phyloP scores from a whole-genome alignment of 2,797 vertebrate genomes.

The Zalophus californianus region DNA sequence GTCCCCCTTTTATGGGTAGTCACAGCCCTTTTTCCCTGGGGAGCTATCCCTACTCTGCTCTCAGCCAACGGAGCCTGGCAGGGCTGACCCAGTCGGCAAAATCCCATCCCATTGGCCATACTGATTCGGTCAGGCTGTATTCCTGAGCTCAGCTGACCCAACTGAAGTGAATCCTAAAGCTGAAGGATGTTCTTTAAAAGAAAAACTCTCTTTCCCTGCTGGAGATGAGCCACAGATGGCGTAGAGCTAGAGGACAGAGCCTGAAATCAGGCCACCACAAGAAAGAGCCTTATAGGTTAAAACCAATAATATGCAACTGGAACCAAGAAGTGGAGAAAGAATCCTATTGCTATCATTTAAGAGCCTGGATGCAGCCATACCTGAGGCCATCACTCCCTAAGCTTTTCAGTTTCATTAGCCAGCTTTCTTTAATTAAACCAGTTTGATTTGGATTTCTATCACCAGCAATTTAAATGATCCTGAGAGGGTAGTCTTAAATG shows the following conservation, averaged over 20 bases:
- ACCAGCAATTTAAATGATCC: background rate
- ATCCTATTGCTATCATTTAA: background rate
- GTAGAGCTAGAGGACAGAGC: accelerated
- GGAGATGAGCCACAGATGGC: background rate
- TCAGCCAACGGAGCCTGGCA: too few species aligned
- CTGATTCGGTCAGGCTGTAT: background rate
- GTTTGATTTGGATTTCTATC: background rate
- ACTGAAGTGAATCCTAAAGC: background rate
- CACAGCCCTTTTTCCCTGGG: background rate
- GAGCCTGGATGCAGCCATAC: background rate
- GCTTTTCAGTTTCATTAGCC: background rate
- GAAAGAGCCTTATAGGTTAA: background rate
- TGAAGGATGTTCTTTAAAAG: background rate
- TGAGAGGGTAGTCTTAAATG: background rate
- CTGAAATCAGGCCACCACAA: background rate
- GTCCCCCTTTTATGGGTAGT: background rate
- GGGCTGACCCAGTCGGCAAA: accelerated
- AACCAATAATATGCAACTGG: accelerated
- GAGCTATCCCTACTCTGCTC: accelerated
- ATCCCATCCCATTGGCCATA: background rate
- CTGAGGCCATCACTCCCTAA: background rate
- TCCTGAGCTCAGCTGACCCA: background rate
- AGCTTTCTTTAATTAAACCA: background rate
- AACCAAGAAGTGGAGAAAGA: background rate
- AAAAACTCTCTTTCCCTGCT: background rate